These are phyloP conservation scores for Vipera ursinii DNA, from an alignment of 2,797 vertebrate species.

Conservation along the genomic window DNA sequence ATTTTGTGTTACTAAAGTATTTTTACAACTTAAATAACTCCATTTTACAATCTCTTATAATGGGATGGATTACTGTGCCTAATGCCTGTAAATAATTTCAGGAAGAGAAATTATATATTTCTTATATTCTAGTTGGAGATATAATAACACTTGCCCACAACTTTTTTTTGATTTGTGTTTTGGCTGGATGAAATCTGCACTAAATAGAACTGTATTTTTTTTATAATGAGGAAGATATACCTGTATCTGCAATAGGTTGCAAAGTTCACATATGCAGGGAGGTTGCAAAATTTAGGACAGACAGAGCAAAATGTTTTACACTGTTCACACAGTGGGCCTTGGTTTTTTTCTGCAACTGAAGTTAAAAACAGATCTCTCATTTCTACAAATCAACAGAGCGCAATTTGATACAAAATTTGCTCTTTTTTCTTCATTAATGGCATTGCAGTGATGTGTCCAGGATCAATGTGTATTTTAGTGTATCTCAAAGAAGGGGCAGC, in stretches of 20 bases:
- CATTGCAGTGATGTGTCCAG: not conserved
- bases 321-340: not conserved
- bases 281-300: not conserved
- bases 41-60: not conserved
- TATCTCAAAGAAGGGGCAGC: not conserved
- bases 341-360: not conserved
- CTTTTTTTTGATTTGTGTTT: not conserved
- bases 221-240: not conserved
- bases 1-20: not conserved
- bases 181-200: not conserved
- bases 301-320: not conserved
- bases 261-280: not conserved
- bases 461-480: not conserved
- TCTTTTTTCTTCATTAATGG: not conserved
- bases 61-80: not conserved
- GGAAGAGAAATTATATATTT: constrained; percentile 10
- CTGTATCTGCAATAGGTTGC: not conserved
- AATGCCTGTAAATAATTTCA: not conserved
- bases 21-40: not conserved
- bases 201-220: not conserved
- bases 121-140: constrained; percentile 18
- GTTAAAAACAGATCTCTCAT: not conserved
- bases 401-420: not conserved
- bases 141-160: not conserved
- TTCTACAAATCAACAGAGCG: not conserved